These are phyloP conservation scores for Neolamprologus variostigma DNA, from an alignment of 2,113 vertebrate genomes.

Conservation along the genomic window DNA sequence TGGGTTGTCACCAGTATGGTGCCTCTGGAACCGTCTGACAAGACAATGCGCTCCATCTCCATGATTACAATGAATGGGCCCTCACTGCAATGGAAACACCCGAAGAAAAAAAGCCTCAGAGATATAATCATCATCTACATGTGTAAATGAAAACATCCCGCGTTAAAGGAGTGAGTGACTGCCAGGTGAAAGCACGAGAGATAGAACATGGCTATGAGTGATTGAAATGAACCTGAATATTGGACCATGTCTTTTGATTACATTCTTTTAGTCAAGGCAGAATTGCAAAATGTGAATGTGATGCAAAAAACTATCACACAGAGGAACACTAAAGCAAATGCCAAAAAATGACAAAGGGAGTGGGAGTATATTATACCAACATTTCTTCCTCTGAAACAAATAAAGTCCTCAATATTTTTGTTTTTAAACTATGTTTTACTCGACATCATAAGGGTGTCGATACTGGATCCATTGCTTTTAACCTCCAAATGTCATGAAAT, in stretches of 20 bases:
- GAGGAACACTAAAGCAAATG: not conserved
- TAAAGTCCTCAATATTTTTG: not conserved
- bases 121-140: slow-evolving; percentile 17
- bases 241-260: not conserved
- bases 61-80: slow-evolving; percentile 21
- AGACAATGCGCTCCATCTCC: slow-evolving; percentile 27
- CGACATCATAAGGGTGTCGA: not conserved
- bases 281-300: not conserved
- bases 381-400: not conserved
- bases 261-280: not conserved
- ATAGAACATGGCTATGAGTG: not conserved
- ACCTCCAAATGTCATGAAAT: not conserved
- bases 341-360: not conserved
- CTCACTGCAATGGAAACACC: slow-evolving; percentile 1
- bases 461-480: not conserved
- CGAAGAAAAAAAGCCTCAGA: not conserved
- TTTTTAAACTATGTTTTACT: not conserved
- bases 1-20: slow-evolving; percentile 46
- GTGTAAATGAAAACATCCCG: slow-evolving; percentile 20
- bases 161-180: slow-evolving; percentile 2
- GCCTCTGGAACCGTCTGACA: slow-evolving; percentile 27
- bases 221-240: not conserved
- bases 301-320: not conserved
- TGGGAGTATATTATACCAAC: not conserved
- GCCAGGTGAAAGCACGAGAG: not conserved